Percentiles rank a stretch among this genome's conserved stretches.
Conservation (phyloP, 2,797 vertebrate genomes). For the Alca torda region DNA sequence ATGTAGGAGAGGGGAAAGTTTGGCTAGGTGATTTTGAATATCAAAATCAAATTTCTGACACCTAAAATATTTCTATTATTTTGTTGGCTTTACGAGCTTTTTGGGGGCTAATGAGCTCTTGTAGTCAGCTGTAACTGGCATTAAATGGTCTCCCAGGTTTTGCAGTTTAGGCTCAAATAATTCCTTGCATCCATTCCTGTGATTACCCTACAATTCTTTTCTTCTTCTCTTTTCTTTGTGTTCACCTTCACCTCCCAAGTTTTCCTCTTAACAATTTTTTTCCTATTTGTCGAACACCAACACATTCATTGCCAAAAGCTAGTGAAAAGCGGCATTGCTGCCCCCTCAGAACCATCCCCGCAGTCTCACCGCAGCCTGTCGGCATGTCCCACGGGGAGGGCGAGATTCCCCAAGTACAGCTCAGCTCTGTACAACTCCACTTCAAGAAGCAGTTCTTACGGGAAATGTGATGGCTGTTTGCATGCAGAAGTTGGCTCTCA, state of each 20-base stretch:
- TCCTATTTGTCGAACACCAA: neutral
- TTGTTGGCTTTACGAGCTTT: neutral
- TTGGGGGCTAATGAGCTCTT: neutral
- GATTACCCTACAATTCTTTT: neutral
- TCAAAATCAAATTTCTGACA: neutral
- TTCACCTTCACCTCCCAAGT: neutral
- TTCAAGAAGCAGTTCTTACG: neutral
- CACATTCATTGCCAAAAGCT: neutral
- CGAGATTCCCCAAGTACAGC: neutral
- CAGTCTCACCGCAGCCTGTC: neutral
- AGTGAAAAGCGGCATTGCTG: neutral
- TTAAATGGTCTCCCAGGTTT: neutral
- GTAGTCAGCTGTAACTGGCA: neutral
- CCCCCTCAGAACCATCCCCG: neutral
- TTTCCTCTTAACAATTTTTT: neutral
- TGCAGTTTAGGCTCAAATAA: neutral
- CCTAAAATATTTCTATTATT: neutral
- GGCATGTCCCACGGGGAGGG: fast-evolving
- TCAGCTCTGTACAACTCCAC: neutral
- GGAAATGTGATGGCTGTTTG: neutral
- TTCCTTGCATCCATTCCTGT: neutral
- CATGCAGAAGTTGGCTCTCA: neutral
- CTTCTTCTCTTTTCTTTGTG: neutral
- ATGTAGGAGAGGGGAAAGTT: neutral
- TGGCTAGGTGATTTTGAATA: neutral